Evolutionary conservation across 1,140 invertebrate species (phyloP).

Genomic region (Bombus soroeensis): DNA sequence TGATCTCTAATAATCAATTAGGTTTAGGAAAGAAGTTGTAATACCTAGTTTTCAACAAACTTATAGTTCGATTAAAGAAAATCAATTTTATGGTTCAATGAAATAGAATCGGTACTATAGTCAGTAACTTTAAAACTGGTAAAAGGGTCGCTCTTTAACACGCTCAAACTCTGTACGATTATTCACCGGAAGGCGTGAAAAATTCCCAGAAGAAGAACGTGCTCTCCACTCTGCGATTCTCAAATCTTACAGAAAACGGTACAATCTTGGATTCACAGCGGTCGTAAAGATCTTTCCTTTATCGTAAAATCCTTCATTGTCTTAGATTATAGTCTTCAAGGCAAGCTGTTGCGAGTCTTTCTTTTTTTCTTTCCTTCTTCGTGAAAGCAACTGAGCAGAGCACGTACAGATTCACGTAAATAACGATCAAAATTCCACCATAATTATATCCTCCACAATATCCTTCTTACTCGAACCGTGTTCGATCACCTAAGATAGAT

Average conservation of each 20-base stretch:
- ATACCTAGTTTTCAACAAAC: too few relatives aligned
- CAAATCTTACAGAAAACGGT: background rate
- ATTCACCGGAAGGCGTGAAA: background rate
- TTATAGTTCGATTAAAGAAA: too few relatives aligned
- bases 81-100: background rate
- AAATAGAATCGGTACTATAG: background rate
- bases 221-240: background rate
- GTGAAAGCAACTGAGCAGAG: background rate
- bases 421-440: background rate
- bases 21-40: too few relatives aligned
- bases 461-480: too few relatives aligned
- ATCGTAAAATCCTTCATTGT: constrained; percentile 6
- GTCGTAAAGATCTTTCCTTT: background rate
- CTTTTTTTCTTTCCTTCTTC: background rate
- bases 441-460: background rate
- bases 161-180: background rate
- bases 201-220: background rate
- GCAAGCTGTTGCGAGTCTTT: background rate
- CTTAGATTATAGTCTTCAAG: background rate
- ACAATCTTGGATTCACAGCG: background rate
- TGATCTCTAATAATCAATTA: too few relatives aligned
- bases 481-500: background rate
- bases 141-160: too few relatives aligned
- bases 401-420: background rate
- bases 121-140: background rate